phyloP scores from a whole-genome alignment of 2,113 vertebrate species.

The Trichechus manatus region DNA sequence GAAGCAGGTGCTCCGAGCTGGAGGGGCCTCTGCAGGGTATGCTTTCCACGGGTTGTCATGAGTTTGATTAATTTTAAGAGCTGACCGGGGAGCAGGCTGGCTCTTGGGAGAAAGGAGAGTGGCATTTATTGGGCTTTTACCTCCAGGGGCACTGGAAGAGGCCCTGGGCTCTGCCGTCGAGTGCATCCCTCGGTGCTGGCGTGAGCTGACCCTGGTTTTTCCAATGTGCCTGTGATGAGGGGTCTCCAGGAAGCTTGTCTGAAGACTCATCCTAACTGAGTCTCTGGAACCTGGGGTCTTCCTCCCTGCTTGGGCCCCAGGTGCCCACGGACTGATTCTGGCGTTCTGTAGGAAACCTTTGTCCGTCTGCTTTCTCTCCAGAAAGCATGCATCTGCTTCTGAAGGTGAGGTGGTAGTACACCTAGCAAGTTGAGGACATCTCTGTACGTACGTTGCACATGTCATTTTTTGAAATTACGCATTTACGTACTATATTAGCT shows the following conservation, averaged over 20 bases:
- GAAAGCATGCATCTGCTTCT: background rate
- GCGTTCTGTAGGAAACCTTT: background rate
- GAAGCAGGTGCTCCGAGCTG: background rate
- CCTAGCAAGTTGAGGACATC: background rate
- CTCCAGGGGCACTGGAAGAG: rapidly evolving
- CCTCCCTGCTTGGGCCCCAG: no score
- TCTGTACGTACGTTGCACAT: no score
- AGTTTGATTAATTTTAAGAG: background rate
- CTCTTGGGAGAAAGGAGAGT: background rate
- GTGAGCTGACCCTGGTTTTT: background rate
- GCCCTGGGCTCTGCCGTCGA: background rate
- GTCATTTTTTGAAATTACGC: no score
- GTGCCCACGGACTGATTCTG: background rate
- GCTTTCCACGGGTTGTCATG: background rate
- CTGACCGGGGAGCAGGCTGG: background rate
- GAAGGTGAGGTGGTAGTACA: background rate
- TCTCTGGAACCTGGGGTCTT: background rate
- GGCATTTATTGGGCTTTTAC: background rate
- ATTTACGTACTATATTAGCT: no score
- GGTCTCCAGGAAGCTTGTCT: rapidly evolving
- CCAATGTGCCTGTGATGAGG: background rate
- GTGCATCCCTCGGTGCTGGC: rapidly evolving
- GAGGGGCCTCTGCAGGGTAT: background rate
- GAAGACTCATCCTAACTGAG: background rate
- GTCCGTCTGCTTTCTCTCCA: background rate